Evolutionary conservation across 92 coral and sea anemone genomes (phyloP).

Genomic region (Umimayanthus kanabou): DNA sequence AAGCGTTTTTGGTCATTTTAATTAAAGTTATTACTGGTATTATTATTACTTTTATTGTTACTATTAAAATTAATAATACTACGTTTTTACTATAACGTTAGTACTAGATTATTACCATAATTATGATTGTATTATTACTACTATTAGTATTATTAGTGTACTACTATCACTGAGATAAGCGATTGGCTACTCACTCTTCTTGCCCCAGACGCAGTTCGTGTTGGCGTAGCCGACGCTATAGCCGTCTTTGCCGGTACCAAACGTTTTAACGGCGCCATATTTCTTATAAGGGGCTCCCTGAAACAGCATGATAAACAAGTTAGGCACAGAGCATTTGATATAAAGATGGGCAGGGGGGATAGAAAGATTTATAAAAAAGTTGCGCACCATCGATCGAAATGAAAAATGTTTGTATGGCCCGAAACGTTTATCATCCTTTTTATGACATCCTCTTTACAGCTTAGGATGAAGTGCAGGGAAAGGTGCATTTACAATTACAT

Average conservation of each 20-base stretch:
- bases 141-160: neutral
- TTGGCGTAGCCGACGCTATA: constrained; percentile 33
- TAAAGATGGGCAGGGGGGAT: neutral
- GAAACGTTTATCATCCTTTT: too few species aligned
- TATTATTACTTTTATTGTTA: too few species aligned
- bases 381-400: neutral
- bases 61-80: too few species aligned
- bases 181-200: constrained; percentile 13
- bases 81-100: too few species aligned
- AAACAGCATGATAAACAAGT: neutral
- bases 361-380: too few species aligned
- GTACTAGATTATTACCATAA: too few species aligned
- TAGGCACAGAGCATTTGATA: neutral
- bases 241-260: constrained; percentile 40
- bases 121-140: neutral
- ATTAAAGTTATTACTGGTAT: too few species aligned
- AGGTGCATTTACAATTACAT: too few species aligned
- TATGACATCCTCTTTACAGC: too few species aligned
- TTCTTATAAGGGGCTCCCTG: constrained; percentile 41
- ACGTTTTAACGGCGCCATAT: constrained; percentile 27
- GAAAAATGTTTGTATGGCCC: neutral
- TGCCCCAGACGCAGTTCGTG: constrained; percentile 43
- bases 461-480: too few species aligned
- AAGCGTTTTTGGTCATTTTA: too few species aligned
- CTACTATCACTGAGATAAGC: neutral